Percentiles rank a stretch among this genome's conserved stretches.
Evolutionary conservation across 2,797 vertebrate species (phyloP).

Genomic region (Oreonectes daqikongensis): DNA sequence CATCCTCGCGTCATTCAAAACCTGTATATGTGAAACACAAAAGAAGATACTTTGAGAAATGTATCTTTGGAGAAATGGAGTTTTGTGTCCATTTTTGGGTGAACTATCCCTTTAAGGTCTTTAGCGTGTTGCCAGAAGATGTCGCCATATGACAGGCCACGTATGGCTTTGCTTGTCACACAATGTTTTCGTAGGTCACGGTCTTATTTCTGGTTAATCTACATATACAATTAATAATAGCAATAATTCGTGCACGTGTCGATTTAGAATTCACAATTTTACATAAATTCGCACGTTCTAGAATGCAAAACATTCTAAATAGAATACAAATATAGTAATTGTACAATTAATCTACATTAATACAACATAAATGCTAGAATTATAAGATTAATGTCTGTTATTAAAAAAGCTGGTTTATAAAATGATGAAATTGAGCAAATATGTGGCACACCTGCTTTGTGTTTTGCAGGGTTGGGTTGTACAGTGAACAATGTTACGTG

Average conservation of each 20-base stretch:
- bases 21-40: no score
- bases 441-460: constrained; percentile 3
- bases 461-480: neutral
- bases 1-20: no score
- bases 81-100: no score
- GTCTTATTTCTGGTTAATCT: no score
- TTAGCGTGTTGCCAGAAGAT: constrained; percentile 67
- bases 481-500: neutral
- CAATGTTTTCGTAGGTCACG: no score
- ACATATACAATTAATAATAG: no score
- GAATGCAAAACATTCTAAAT: no score
- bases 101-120: neutral
- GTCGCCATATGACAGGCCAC: constrained; percentile 62
- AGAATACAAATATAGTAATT: no score
- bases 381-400: neutral
- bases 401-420: neutral
- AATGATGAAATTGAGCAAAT: constrained; percentile 18
- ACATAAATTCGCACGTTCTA: neutral
- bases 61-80: no score
- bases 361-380: neutral
- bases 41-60: no score
- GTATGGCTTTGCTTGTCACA: neutral
- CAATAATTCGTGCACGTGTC: no score
- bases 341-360: no score
- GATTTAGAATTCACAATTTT: neutral